Base-by-base conservation (phyloP, 2,797 vertebrate species). In the Sebastes vulpes region DNA sequence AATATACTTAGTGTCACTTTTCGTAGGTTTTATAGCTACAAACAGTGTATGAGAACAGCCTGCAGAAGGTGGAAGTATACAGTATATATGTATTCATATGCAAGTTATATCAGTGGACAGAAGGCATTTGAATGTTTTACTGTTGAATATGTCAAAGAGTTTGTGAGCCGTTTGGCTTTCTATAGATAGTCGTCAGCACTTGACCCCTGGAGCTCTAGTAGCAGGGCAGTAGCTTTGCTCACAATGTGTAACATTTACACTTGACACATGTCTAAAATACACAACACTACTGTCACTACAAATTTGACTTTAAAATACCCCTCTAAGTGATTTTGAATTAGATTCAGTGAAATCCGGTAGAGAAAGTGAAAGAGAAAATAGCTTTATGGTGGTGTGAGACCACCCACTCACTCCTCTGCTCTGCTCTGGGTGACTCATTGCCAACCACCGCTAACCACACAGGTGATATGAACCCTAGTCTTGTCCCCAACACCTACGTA, bases 351-450 rank as follows among this genome's bases (percentile, higher is more conserved):
- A 72, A 81, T 38, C 20, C 32, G 35, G 26, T 42, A 26, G 52
- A 73, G 29, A 83, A 90, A 92, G 74, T 84, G 83, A 93, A 93
- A 94, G 65, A 75, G 75, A 93, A 91, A 93, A 70, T 56, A 73
- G 12, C 21, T 82, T 82, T 72, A 66, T 5, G 48, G 29, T 9
- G 5, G n/a, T 59, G 29, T 4, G 29, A 66, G 73, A 70, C 87
- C 84, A 79, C 90, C 89, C 87, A 89, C 92, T 84, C 91, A 85
- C 79, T 85, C 80, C 82, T 93, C 81, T 81, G 76, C 35, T 38
- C 23, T 74, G 81, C 81, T 77, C 64, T 28, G 42, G 8, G 72
- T 91, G 87, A 93, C 82, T 91, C 80, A 91, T 59, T 38, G 9
- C 1, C 12, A 78, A 11, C 70, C 53, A 86, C 32, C 0, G 6